A percentile compares a stretch with the other conserved stretches of the same genome.
Conservation (phyloP, 2,113 vertebrate genomes). For the Gnathonemus longibarbis region DNA sequence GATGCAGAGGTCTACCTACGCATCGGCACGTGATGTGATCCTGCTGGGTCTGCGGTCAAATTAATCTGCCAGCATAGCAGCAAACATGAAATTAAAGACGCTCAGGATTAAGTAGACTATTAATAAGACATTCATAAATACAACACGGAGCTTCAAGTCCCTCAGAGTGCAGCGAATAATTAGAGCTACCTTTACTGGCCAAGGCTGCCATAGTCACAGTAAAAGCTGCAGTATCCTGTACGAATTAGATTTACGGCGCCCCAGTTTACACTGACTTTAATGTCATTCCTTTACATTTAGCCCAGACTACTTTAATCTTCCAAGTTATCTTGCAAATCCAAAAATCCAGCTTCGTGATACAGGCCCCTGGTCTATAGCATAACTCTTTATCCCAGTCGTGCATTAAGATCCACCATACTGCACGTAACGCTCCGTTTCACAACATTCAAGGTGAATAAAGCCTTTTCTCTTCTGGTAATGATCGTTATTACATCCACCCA, state of each 20-base stretch:
- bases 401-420: background rate
- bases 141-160: background rate
- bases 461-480: background rate
- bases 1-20: background rate
- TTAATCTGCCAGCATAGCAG: background rate
- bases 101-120: constrained; percentile 20
- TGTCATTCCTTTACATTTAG: background rate
- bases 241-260: background rate
- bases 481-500: background rate
- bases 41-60: constrained; percentile 6
- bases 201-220: background rate
- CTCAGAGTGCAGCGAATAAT: background rate
- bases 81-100: constrained; percentile 20
- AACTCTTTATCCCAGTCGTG: background rate
- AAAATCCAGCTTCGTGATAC: background rate
- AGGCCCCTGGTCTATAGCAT: background rate
- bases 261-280: background rate
- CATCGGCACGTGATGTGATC: background rate
- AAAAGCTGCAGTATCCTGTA: background rate
- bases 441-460: background rate
- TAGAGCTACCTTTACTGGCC: background rate
- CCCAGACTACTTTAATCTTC: background rate
- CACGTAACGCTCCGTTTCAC: background rate
- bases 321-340: background rate
- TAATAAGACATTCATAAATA: constrained; percentile 11